These are phyloP conservation scores for Lasioglossum malachurum DNA, from an alignment of 2,888 invertebrate species.

Conservation along the genomic window DNA sequence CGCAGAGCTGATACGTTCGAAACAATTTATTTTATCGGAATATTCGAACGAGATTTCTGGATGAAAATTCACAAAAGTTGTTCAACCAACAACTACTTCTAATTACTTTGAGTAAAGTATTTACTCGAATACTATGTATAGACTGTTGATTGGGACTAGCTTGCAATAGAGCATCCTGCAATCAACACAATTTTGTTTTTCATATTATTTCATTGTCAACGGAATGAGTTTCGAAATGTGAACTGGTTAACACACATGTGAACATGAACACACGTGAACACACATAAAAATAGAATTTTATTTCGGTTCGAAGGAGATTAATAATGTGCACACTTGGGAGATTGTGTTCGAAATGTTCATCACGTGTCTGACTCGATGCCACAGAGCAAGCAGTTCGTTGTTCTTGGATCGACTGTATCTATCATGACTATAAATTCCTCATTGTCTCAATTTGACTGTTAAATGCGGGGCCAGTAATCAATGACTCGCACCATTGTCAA, in stretches of 20 bases:
- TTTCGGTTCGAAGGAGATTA: too few species aligned
- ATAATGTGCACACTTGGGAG: too few species aligned
- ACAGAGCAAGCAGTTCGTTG: background rate
- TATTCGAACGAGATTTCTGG: background rate
- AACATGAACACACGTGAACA: too few species aligned
- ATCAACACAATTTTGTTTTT: background rate
- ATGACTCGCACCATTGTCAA: background rate
- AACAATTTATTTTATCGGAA: constrained; percentile 1
- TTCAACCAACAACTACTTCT: background rate
- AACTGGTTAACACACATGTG: too few species aligned
- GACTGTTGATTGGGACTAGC: background rate
- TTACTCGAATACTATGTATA: background rate
- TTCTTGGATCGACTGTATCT: background rate
- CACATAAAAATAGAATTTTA: too few species aligned
- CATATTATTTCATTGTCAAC: background rate
- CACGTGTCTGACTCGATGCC: too few species aligned
- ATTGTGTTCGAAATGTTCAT: too few species aligned
- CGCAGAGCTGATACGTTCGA: background rate
- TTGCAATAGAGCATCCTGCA: background rate
- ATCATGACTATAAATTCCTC: background rate
- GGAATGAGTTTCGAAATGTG: background rate
- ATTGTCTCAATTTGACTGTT: background rate
- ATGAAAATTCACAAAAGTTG: background rate
- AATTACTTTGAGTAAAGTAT: background rate
- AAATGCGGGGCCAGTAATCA: background rate